Evolutionary conservation across 2,888 invertebrate genomes (phyloP), one percentile per base, ranked within the genome.

Genomic region (Pterostichus madidus): DNA sequence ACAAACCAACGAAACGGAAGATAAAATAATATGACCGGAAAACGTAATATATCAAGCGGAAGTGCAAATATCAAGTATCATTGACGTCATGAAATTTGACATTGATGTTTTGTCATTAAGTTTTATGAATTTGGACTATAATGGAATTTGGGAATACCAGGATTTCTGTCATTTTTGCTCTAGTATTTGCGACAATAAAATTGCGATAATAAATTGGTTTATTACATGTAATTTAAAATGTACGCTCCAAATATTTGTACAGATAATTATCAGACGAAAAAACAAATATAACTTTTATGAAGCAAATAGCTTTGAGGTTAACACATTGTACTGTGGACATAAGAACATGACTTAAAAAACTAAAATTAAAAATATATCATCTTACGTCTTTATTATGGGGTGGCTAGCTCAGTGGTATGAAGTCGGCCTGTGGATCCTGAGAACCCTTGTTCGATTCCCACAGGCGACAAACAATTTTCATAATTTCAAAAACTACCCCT

Each of bases 191-290:
- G 11, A 31, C 31, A 59, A 24, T 24, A 24, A 24, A 24, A 1
- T 7, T 5, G 24, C 24, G 11, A 59, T 59, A 59, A 59, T 39
- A 59, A 59, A 31, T 31, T 10, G 10, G 15, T 2, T 59, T 17
- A 59, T 59, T 59, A 31, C 11, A 59, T 17, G 31, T 59, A 59
- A 59, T 59, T 59, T 39, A 39, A 39, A 39, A 6, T 59, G 31
- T 59, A 59, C 31, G 59, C 59, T 31, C 31, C 59, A 59, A 59
- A 59, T 59, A 59, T 59, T 59, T 59, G 4, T 24, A 59, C 59
- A 39, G 59, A 59, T 59, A 59, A 59, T 59, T 59, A 59, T 31
- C 8, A 15, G 17, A 10, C 24, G 31, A 59, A 31, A 11, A 24
- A 11, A 39, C 8, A 24, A 24, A 24, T 24, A 24, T 24, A 24